Evolutionary conservation across 2,113 vertebrate species (phyloP).

Genomic region (Phyllopteryx taeniolatus): DNA sequence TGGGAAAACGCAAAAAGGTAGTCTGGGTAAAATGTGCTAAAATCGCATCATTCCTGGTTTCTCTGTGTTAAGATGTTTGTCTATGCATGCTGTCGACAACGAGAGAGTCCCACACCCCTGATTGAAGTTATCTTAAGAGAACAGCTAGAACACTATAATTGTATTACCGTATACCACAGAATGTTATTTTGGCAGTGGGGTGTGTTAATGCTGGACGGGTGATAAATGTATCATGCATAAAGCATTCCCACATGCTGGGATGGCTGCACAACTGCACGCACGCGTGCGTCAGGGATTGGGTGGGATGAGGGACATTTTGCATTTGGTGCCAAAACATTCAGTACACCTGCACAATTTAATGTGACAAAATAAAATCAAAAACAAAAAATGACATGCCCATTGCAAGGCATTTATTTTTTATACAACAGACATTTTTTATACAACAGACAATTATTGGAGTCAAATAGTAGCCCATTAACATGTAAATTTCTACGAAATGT

Average conservation of each 20-base stretch:
- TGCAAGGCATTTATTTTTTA: neutral
- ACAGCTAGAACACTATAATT: conserved; percentile 17
- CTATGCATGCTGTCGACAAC: neutral
- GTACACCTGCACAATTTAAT: neutral
- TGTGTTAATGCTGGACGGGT: conserved; percentile 37
- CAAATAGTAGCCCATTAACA: neutral
- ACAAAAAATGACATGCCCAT: neutral
- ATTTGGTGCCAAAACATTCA: neutral
- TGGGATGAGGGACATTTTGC: conserved; percentile 10
- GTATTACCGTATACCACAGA: conserved; percentile 5
- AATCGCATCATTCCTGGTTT: neutral
- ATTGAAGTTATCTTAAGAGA: conserved; percentile 4
- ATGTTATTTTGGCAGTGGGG: conserved; percentile 31
- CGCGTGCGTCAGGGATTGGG: conserved; percentile 10
- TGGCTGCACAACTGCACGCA: conserved; percentile 19
- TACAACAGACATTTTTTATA: no score
- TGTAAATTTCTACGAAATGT: neutral
- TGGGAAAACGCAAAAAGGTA: neutral
- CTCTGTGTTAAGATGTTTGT: neutral
- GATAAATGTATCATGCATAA: conserved; percentile 42
- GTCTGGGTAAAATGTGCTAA: neutral
- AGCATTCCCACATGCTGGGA: conserved; percentile 14
- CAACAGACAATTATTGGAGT: no score
- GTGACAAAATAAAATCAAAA: neutral
- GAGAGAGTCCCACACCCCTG: neutral